phyloP scores from a whole-genome alignment of 2,888 invertebrate species.

The Anthoptus insignis region DNA sequence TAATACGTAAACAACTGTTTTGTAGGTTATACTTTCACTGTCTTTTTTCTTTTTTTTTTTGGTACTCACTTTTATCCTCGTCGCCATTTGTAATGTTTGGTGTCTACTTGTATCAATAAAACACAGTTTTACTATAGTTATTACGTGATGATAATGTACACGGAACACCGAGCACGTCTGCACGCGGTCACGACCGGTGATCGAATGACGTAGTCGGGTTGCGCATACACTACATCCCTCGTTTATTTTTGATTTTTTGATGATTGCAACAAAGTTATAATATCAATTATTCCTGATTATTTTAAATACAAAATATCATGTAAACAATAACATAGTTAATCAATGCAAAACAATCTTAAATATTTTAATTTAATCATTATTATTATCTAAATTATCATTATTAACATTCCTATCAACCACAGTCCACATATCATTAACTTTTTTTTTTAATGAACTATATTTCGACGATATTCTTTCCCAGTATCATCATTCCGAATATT shows the following conservation, averaged over 20 bases:
- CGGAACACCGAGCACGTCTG: neutral
- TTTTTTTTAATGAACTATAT: slow-evolving; percentile 8
- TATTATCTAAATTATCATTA: neutral
- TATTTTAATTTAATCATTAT: neutral
- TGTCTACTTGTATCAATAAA: neutral
- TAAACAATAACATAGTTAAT: neutral
- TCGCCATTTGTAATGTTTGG: neutral
- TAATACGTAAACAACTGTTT: neutral
- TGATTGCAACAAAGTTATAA: too few relatives aligned
- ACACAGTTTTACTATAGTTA: neutral
- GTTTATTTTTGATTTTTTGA: neutral
- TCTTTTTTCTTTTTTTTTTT: neutral
- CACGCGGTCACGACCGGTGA: neutral
- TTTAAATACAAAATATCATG: neutral
- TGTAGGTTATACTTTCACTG: neutral
- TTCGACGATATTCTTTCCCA: slow-evolving; percentile 28
- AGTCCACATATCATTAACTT: neutral
- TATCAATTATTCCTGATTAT: neutral
- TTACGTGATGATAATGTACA: neutral
- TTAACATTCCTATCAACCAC: neutral
- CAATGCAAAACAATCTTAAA: neutral
- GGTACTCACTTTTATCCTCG: neutral
- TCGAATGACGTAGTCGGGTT: neutral
- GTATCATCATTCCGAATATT: slow-evolving; percentile 39
- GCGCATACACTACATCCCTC: neutral